phyloP scores from a whole-genome alignment of 1,140 invertebrate species.

The Monochamus saltuarius region DNA sequence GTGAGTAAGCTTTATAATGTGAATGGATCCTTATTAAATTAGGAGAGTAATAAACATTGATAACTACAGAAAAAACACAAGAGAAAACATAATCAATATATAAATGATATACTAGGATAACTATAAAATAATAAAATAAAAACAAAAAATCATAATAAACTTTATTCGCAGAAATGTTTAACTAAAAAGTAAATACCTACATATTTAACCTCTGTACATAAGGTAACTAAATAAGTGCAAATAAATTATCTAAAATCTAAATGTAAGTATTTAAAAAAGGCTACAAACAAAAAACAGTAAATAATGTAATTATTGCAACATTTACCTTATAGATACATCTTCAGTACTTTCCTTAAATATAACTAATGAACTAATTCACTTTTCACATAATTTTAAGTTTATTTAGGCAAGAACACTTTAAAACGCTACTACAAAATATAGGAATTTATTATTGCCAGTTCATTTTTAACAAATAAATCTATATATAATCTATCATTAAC shows the following conservation, averaged over 20 bases:
- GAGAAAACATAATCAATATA: slow-evolving; percentile 18
- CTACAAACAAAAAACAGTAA: slow-evolving; percentile 27
- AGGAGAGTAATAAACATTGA: too few relatives aligned
- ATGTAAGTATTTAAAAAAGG: slow-evolving; percentile 22
- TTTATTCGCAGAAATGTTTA: slow-evolving; percentile 29
- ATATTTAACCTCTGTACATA: slow-evolving; percentile 30
- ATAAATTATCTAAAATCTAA: slow-evolving; percentile 36
- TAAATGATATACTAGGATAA: background rate
- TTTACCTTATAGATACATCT: slow-evolving; percentile 34
- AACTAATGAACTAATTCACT: slow-evolving; percentile 11
- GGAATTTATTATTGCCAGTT: slow-evolving; percentile 32
- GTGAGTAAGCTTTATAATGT: too few relatives aligned
- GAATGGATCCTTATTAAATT: too few relatives aligned
- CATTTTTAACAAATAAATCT: slow-evolving; percentile 20
- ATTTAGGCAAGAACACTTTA: slow-evolving; percentile 34
- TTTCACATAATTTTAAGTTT: slow-evolving; percentile 6
- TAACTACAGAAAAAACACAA: background rate
- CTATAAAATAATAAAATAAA: slow-evolving; percentile 16
- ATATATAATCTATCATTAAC: slow-evolving; percentile 28
- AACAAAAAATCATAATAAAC: slow-evolving; percentile 20
- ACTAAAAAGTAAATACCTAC: slow-evolving; percentile 29
- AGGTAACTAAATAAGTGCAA: slow-evolving; percentile 43
- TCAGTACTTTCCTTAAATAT: slow-evolving; percentile 31
- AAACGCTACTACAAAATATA: slow-evolving; percentile 20
- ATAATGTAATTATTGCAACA: slow-evolving; percentile 34